These are phyloP conservation scores for Hyles lineata DNA, from an alignment of 2,888 invertebrate genomes.

Conservation along the genomic window DNA sequence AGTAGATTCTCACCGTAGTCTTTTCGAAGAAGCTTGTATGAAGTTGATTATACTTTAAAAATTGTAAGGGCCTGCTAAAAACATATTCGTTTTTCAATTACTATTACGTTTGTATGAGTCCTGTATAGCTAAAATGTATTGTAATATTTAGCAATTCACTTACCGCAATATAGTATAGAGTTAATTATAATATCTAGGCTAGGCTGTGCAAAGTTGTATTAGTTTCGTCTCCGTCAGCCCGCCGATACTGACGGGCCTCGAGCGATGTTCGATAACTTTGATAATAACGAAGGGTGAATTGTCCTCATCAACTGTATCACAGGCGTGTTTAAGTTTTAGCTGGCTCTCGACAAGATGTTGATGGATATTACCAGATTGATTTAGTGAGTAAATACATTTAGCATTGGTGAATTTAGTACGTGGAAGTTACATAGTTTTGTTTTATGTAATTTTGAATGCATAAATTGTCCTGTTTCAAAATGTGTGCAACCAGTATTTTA, in stretches of 20 bases:
- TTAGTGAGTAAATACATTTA: background rate
- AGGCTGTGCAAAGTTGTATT: constrained; percentile 62
- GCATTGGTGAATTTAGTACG: background rate
- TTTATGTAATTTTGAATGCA: too few species aligned
- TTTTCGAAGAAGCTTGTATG: too few species aligned
- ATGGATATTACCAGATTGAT: background rate
- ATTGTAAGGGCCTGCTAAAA: too few species aligned
- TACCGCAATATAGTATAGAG: background rate
- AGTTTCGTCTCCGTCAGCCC: constrained; percentile 59
- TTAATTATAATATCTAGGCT: constrained; percentile 31
- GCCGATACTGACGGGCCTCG: constrained; percentile 42
- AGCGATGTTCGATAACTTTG: constrained; percentile 58
- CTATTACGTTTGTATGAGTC: too few species aligned
- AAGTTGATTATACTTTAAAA: too few species aligned
- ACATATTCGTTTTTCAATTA: too few species aligned
- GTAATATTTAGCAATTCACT: background rate
- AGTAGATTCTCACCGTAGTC: too few species aligned
- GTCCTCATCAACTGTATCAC: constrained; percentile 35
- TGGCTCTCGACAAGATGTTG: constrained; percentile 19
- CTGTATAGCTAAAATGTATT: background rate
- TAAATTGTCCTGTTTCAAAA: too few species aligned
- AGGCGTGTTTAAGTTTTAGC: constrained; percentile 22
- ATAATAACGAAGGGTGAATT: constrained; percentile 58
- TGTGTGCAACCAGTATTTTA: too few species aligned
- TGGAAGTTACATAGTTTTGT: too few species aligned